Percentiles rank a stretch among this genome's conserved stretches.
Evolutionary conservation across 2,888 invertebrate genomes (phyloP).

Genomic region (Oscheius myriophilus): DNA sequence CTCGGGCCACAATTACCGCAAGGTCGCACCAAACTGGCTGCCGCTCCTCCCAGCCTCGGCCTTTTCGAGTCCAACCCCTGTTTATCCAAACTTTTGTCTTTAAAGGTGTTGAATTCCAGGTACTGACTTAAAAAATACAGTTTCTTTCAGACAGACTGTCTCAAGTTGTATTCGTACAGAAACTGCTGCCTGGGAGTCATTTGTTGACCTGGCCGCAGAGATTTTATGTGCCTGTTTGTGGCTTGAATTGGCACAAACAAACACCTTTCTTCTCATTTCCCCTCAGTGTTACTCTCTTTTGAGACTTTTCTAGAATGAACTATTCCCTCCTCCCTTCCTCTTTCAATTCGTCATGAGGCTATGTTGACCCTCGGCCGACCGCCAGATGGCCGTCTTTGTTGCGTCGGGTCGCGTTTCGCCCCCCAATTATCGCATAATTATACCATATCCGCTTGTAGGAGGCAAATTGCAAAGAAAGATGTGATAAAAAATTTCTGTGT

Average conservation of each 20-base stretch:
- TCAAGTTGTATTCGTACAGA: neutral
- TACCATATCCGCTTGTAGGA: no score
- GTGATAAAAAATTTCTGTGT: no score
- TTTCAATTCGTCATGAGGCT: neutral
- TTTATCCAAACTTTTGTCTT: no score
- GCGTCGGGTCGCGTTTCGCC: no score
- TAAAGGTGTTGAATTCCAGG: no score
- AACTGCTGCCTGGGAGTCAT: neutral
- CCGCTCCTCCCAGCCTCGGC: neutral
- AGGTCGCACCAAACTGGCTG: constrained; percentile 26
- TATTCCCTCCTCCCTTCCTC: neutral
- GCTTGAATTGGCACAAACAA: neutral
- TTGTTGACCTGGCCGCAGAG: neutral
- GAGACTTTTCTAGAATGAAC: neutral
- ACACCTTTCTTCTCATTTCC: neutral
- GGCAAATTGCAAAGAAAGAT: no score
- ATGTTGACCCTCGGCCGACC: neutral
- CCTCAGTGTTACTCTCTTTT: neutral
- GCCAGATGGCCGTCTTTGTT: neutral
- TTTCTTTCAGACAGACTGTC: no score
- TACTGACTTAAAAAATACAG: no score
- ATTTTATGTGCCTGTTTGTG: neutral
- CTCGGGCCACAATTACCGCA: constrained; percentile 29
- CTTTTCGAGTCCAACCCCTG: no score
- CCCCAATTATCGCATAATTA: no score